phyloP scores from a whole-genome alignment of 2,888 invertebrate genomes.

The Monoplex corrugatus region DNA sequence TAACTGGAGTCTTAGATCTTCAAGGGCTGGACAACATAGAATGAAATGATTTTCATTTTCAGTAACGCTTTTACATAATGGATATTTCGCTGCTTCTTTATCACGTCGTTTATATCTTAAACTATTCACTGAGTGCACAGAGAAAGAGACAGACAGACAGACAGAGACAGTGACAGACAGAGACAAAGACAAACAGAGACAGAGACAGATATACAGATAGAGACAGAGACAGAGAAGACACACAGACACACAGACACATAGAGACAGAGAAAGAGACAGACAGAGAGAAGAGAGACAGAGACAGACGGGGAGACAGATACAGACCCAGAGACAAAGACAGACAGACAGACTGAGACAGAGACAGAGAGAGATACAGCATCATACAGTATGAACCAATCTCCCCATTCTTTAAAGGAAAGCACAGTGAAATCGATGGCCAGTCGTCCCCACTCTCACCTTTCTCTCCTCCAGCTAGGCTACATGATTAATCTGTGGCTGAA shows the following conservation, averaged over 20 bases:
- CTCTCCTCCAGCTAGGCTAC: too few relatives aligned
- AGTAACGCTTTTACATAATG: too few relatives aligned
- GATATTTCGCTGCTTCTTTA: too few relatives aligned
- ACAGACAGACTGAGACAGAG: conserved; percentile 18
- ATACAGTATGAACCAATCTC: not conserved
- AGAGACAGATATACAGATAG: conserved; percentile 27
- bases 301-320: not conserved
- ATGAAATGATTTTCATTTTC: too few relatives aligned
- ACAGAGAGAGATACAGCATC: conserved; percentile 10
- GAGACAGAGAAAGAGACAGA: conserved; percentile 24
- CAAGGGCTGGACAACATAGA: too few relatives aligned
- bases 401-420: too few relatives aligned
- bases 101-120: too few relatives aligned
- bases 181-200: conserved; percentile 46
- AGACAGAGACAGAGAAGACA: not conserved
- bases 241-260: conserved; percentile 29
- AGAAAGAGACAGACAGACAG: too few relatives aligned
- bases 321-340: conserved; percentile 17
- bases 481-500: too few relatives aligned
- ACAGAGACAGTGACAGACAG: not conserved
- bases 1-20: too few relatives aligned
- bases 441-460: too few relatives aligned
- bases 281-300: not conserved
- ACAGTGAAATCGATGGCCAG: too few relatives aligned
- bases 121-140: not conserved